Evolutionary conservation across 2,113 vertebrate genomes (phyloP), one percentile per base, ranked within the genome.

Genomic region (Egretta garzetta): DNA sequence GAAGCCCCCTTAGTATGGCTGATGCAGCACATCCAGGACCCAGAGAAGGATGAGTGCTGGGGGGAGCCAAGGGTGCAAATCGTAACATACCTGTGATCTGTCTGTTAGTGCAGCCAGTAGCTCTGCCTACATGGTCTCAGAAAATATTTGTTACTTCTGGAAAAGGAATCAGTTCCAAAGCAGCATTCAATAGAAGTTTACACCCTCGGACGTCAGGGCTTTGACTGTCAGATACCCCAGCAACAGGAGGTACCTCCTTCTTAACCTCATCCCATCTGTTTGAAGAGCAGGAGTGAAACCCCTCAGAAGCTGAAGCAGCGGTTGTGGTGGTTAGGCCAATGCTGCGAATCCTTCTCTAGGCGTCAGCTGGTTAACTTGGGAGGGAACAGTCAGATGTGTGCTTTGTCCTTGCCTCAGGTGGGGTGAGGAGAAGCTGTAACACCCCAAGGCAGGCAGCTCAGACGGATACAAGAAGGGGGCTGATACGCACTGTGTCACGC

Each of bases 251-350:
- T 2, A 52, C 66, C 27, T 2, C 1, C 1, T 22, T 82, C 52
- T 67, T 56, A 49, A 39, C 64, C 76, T 68, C 45, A 18, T 39
- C 24, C 23, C 10, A 0, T 22, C 15, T 80, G 63, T 85, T 50
- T 68, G 50, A 39, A 59, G 56, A 14, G 43, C 33, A 9, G 68
- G n/a, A 62, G 62, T 13, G 41, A 62, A 50, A 71, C 15, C 37
- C 33, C 49, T 72, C 49, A 60, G 37, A 81, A 71, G 71, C 10
- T 45, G 76, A n/a, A 59, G 10, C n/a, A 43, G 68, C 22, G 39
- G 80, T 20, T n/a, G 1, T 0, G 2, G 32, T 52, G 72, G 17
- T 11, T 71, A n/a, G 47, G n/a, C 30, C 64, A 70, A 52, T 15
- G 7, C 53, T 13, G 14, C 23, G 60, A 70, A 8, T 18, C 53